phyloP scores from a whole-genome alignment of 1,140 invertebrate species.

The Melipona quadrifasciata region DNA sequence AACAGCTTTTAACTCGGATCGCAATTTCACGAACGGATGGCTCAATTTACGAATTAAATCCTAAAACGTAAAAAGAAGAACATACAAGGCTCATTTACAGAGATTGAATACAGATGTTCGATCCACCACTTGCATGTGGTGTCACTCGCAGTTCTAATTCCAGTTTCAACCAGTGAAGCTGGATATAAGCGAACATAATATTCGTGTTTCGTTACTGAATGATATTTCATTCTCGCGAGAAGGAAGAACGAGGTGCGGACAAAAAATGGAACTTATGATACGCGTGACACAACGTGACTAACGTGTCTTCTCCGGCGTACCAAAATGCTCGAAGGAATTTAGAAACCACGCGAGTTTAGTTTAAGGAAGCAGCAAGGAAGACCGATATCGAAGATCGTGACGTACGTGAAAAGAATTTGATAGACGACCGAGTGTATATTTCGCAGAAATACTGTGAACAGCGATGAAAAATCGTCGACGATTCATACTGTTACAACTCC shows the following conservation, averaged over 20 bases:
- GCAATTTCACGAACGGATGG: not conserved
- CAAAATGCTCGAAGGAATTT: not conserved
- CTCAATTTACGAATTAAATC: not conserved
- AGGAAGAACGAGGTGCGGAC: not conserved
- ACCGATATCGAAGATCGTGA: not conserved
- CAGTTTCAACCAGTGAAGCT: not conserved
- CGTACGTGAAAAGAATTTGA: not conserved
- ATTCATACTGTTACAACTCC: no score
- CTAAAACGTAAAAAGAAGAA: not conserved
- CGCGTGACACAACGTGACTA: not conserved
- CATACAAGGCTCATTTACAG: not conserved
- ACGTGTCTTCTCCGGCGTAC: not conserved
- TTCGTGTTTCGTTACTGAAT: not conserved
- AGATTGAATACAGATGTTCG: not conserved
- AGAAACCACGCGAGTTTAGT: not conserved
- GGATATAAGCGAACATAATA: slow-evolving; percentile 11
- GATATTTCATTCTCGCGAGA: not conserved
- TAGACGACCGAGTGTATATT: not conserved
- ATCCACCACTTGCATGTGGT: not conserved
- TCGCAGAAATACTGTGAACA: not conserved
- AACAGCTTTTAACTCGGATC: not conserved
- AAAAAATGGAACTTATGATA: not conserved
- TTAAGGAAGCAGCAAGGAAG: not conserved
- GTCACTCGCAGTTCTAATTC: not conserved
- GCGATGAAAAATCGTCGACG: no score